Conservation (phyloP, 2,797 vertebrate species). For the Rhincodon typus region DNA sequence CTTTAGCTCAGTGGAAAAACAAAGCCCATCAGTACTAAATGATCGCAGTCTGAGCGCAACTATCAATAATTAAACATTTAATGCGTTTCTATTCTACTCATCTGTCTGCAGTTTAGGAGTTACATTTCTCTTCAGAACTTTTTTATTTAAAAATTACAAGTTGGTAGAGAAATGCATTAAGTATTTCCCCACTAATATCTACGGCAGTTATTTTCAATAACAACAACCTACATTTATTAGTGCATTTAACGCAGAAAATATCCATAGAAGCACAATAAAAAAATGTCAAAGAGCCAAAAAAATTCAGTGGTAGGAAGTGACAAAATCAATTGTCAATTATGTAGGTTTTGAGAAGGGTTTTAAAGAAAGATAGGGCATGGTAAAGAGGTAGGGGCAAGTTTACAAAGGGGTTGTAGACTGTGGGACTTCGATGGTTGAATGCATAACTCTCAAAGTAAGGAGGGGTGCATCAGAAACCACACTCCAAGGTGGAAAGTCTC, state of each 20-base stretch:
- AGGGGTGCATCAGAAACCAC: not conserved
- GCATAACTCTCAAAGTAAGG: not conserved
- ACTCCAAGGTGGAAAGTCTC: not conserved
- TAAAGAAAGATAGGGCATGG: not conserved
- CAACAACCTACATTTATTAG: not conserved
- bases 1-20: not conserved
- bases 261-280: not conserved
- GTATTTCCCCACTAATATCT: not conserved
- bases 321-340: not conserved
- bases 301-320: too few relatives aligned
- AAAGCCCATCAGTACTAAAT: not conserved
- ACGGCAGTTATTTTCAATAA: not conserved
- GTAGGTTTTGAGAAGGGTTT: not conserved
- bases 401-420: not conserved
- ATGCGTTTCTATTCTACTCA: not conserved
- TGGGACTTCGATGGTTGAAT: not conserved
- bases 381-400: not conserved
- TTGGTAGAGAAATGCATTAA: not conserved
- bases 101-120: not conserved
- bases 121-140: too few relatives aligned
- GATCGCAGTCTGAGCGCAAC: not conserved
- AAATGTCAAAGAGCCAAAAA: not conserved
- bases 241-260: not conserved
- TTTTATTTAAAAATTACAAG: too few relatives aligned
- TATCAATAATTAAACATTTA: not conserved